These are phyloP conservation scores for Sinosuthora webbiana DNA, from an alignment of 2,113 vertebrate species.

Conservation along the genomic window DNA sequence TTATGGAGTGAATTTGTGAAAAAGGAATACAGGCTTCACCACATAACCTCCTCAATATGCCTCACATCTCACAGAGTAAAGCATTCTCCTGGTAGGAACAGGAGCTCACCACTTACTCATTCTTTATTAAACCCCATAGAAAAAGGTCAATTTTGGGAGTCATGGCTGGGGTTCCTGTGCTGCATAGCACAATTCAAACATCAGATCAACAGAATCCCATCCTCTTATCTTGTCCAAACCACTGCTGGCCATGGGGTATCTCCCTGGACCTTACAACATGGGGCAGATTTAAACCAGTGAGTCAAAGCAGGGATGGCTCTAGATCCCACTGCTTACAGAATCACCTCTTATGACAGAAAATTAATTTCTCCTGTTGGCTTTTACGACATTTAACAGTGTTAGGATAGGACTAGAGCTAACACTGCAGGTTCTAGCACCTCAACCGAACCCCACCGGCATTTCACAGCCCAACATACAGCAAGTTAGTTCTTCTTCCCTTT, in stretches of 20 bases:
- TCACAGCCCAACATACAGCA: neutral
- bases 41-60: fast-evolving
- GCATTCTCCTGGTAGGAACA: neutral
- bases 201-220: neutral
- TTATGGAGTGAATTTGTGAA: neutral
- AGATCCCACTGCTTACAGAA: neutral
- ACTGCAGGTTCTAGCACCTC: neutral
- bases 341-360: neutral
- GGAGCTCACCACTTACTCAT: neutral
- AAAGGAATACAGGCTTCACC: neutral
- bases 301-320: neutral
- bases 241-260: neutral
- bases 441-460: neutral
- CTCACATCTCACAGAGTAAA: neutral
- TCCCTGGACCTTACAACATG: neutral
- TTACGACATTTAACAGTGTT: neutral
- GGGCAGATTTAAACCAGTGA: neutral
- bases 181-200: neutral
- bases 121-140: neutral
- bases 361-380: neutral
- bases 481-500: neutral
- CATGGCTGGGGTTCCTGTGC: neutral
- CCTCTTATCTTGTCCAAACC: neutral
- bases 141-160: neutral
- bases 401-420: neutral